phyloP scores from a whole-genome alignment of 1,140 invertebrate species.

The Octopus bimaculoides region DNA sequence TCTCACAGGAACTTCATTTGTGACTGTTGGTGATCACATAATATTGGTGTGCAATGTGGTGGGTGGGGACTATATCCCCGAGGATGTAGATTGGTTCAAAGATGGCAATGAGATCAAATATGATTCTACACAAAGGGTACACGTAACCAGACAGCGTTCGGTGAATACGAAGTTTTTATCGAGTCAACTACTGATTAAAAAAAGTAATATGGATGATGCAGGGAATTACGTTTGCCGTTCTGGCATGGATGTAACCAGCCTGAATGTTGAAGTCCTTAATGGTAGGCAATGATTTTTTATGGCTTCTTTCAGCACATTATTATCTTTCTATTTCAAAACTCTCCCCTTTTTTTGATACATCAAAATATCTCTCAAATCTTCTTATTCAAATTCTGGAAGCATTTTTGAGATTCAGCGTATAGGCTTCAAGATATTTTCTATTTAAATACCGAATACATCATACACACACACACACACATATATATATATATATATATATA shows the following conservation, averaged over 20 bases:
- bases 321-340: too few relatives aligned
- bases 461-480: too few relatives aligned
- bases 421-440: too few relatives aligned
- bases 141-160: slow-evolving; percentile 36
- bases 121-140: slow-evolving; percentile 18
- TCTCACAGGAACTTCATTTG: slow-evolving; percentile 38
- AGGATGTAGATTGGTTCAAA: slow-evolving; percentile 50
- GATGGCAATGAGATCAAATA: slow-evolving; percentile 39
- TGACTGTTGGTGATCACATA: slow-evolving; percentile 37
- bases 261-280: slow-evolving; percentile 40
- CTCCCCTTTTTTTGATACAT: too few relatives aligned
- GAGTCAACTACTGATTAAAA: slow-evolving; percentile 38
- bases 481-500: too few relatives aligned
- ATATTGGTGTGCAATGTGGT: slow-evolving; percentile 45
- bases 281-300: slow-evolving; percentile 29
- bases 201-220: slow-evolving; percentile 35
- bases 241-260: slow-evolving; percentile 33
- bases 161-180: slow-evolving; percentile 27
- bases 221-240: slow-evolving; percentile 45
- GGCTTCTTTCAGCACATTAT: too few relatives aligned
- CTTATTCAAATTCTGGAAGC: too few relatives aligned
- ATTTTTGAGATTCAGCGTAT: too few relatives aligned
- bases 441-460: too few relatives aligned
- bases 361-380: too few relatives aligned
- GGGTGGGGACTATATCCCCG: slow-evolving; percentile 39